Percentiles rank a stretch among this genome's conserved stretches.
phyloP scores from a whole-genome alignment of 2,113 vertebrate genomes.

The Onychorhynchus coronatus region DNA sequence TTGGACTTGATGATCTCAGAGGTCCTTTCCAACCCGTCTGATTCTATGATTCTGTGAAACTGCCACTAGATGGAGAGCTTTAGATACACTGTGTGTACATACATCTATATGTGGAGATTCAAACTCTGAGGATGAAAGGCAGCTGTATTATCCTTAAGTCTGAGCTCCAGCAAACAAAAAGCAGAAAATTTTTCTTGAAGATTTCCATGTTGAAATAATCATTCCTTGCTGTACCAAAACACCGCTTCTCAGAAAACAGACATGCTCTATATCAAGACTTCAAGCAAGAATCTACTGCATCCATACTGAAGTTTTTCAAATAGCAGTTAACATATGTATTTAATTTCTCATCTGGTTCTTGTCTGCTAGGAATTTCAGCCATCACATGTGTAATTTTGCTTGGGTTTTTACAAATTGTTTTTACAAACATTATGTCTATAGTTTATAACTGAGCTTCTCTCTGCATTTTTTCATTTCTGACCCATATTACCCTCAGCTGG shows the following conservation, averaged over 20 bases:
- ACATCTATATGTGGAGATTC: accelerated
- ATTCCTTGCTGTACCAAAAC: not conserved
- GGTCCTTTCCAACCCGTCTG: no score
- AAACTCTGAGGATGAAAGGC: not conserved
- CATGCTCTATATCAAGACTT: not conserved
- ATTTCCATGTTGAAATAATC: not conserved
- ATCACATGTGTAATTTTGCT: not conserved
- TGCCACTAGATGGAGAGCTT: slow-evolving; percentile 63
- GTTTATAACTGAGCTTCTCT: not conserved
- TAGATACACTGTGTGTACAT: not conserved
- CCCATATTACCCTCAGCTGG: not conserved
- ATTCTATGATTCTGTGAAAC: not conserved
- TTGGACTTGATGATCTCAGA: no score
- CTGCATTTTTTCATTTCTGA: not conserved
- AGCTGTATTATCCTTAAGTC: not conserved
- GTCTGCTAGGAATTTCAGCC: not conserved
- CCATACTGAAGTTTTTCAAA: not conserved
- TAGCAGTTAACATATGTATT: not conserved
- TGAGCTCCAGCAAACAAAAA: not conserved
- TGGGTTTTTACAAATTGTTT: not conserved
- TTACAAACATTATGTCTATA: not conserved
- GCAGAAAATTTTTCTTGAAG: not conserved
- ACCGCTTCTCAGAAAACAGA: not conserved
- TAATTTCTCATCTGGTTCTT: not conserved
- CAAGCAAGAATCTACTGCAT: not conserved